Evolutionary conservation across 1,140 invertebrate species (phyloP), one percentile per base, ranked within the genome.

Genomic region (Aphaenogaster rudis): DNA sequence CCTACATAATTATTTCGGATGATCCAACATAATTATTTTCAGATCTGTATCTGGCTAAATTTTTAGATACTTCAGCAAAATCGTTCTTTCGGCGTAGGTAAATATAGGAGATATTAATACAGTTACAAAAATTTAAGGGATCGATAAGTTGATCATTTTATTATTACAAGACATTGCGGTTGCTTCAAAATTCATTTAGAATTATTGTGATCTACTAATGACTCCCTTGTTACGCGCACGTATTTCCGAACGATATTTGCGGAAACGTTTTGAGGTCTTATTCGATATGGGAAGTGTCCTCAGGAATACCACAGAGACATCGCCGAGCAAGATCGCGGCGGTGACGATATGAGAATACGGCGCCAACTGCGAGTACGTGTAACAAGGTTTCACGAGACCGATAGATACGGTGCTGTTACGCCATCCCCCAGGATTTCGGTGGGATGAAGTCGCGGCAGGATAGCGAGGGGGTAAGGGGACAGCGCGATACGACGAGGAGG

Each of bases 261-360:
- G 88, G 42, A 74, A 42, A 52, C 54, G 7, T 76, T 39, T 64
- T 42, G 85, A 54, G 88, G 85, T 90, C 89, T 87, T 74, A 45
- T 90, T 90, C 66, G 59, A 52, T 54, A 48, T 63, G 11, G 36
- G 39, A 64, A 28, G 28, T 88, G 52, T 54, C 77, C 54, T 76
- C 42, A 45, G 5, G 59, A 86, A 57, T 15, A 86, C 50, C 59
- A 42, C 48, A 57, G 45, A 59, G 61, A 86, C 82, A 79, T 79
- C 33, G 39, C 17, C 59, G 28, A 50, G 59, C 50, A 82, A 54
- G 39, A 67, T 54, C 48, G 54, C 57, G 45, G 57, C 42, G 63
- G 89, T 86, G 77, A 87, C 88, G 92, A 93, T 94, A 93, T 93
- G 93, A 92, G 93, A 93, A 92, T 93, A 92, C 88, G 92, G 91